phyloP scores from a whole-genome alignment of 2,113 vertebrate species.

The Tenebrosternarchus preto region DNA sequence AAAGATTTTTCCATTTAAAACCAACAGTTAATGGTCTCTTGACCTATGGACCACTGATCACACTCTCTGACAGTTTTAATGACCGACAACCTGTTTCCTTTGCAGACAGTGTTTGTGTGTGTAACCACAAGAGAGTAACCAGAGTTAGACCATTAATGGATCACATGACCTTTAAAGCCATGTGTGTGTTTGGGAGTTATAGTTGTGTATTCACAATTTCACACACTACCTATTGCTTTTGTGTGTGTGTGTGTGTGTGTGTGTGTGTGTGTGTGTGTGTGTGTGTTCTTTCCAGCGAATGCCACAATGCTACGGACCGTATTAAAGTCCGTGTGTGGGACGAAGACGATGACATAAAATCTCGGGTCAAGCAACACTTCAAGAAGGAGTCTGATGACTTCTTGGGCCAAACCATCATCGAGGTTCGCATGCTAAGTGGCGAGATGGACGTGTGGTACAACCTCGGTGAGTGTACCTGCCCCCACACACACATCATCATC shows the following conservation, averaged over 20 bases:
- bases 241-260: constrained; percentile 3
- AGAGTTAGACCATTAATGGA: constrained; percentile 47
- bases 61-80: neutral
- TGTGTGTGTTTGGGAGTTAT: constrained; percentile 37
- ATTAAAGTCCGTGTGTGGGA: constrained; percentile 99
- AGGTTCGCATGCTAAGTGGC: constrained; percentile 94
- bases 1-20: neutral
- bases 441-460: constrained; percentile 99
- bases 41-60: neutral
- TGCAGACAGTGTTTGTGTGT: constrained; percentile 26
- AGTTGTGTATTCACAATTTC: too few species aligned
- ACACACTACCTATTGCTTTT: too few species aligned
- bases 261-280: constrained; percentile 15
- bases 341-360: constrained; percentile 98
- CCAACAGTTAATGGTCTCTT: neutral
- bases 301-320: constrained; percentile 96
- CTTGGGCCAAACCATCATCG: constrained; percentile 95
- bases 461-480: constrained; percentile 80
- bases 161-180: constrained; percentile 50
- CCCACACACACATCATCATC: too few species aligned
- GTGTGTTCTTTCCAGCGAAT: constrained; percentile 78
- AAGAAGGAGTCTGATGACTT: constrained; percentile 98
- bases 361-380: constrained; percentile 96
- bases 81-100: neutral
- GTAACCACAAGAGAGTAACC: constrained; percentile 12